Evolutionary conservation across 2,888 invertebrate species (phyloP).

Genomic region (Polia nebulosa): DNA sequence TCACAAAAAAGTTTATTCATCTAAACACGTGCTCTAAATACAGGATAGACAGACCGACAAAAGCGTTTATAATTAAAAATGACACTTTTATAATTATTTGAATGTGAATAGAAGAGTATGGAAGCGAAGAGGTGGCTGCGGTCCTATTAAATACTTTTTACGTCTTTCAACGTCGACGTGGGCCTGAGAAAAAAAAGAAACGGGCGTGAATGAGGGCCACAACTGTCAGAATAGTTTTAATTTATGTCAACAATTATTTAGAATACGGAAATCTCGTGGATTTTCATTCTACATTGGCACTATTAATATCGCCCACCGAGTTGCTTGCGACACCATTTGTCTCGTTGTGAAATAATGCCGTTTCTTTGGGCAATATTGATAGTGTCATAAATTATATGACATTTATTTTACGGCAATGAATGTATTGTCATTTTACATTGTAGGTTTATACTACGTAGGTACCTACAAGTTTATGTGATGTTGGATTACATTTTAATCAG

Average conservation of each 20-base stretch:
- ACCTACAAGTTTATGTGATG: background rate
- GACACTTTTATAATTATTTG: slow-evolving; percentile 84
- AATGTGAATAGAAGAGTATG: slow-evolving; percentile 72
- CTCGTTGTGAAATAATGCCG: slow-evolving; percentile 61
- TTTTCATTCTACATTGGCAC: slow-evolving; percentile 72
- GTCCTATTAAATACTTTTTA: slow-evolving; percentile 75
- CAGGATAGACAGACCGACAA: slow-evolving; percentile 78
- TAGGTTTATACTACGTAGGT: background rate
- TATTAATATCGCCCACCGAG: slow-evolving; percentile 74
- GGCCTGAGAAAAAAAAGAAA: slow-evolving; percentile 62
- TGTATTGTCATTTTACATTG: slow-evolving; percentile 14
- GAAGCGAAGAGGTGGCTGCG: slow-evolving; percentile 68
- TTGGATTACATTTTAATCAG: background rate
- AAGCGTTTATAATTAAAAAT: slow-evolving; percentile 84
- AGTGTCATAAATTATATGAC: slow-evolving; percentile 35
- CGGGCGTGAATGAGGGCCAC: slow-evolving; percentile 74
- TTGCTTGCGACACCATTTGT: slow-evolving; percentile 55
- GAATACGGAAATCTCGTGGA: slow-evolving; percentile 77
- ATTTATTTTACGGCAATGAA: slow-evolving; percentile 18
- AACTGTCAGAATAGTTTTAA: slow-evolving; percentile 80
- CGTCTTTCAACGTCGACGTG: slow-evolving; percentile 58
- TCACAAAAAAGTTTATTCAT: slow-evolving; percentile 42
- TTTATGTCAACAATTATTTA: slow-evolving; percentile 79
- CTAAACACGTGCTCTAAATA: slow-evolving; percentile 68
- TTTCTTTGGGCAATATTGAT: slow-evolving; percentile 56